These are phyloP conservation scores for Neuroterus valhalla DNA, from an alignment of 1,140 invertebrate genomes.

Conservation along the genomic window DNA sequence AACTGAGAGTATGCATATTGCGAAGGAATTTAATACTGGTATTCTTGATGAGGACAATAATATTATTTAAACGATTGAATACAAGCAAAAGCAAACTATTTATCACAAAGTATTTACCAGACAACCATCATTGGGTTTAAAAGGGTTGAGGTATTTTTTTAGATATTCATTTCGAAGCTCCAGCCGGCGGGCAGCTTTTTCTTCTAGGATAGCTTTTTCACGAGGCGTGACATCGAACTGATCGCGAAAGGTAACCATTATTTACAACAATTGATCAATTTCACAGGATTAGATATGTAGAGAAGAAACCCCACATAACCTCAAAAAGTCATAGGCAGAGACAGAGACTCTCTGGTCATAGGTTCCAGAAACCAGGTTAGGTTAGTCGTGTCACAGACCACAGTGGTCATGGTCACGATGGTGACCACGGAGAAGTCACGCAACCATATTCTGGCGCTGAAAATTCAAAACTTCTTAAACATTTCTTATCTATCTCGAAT, in stretches of 20 bases:
- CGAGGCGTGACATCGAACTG: conserved; percentile 52
- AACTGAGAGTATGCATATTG: too few species aligned
- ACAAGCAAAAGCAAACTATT: background rate
- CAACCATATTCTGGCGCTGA: too few species aligned
- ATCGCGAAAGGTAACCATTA: background rate
- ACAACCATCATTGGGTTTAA: conserved; percentile 70
- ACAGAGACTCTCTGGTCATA: too few species aligned
- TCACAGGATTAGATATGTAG: background rate
- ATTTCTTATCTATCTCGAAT: too few species aligned
- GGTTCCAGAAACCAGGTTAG: too few species aligned
- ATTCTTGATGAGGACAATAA: too few species aligned
- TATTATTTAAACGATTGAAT: background rate
- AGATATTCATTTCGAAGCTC: conserved; percentile 80
- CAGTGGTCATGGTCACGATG: too few species aligned
- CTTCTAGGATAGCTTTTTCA: conserved; percentile 73
- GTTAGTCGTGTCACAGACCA: too few species aligned
- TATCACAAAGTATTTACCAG: conserved; percentile 35
- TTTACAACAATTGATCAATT: background rate
- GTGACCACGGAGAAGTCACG: too few species aligned
- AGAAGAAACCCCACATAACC: background rate
- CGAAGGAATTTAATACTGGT: too few species aligned
- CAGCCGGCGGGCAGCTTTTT: conserved; percentile 76
- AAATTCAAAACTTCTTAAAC: too few species aligned
- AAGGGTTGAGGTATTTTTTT: conserved; percentile 82
- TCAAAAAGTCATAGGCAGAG: conserved; percentile 5